A percentile compares a stretch with the other conserved stretches of the same genome.
Evolutionary conservation across 2,888 invertebrate genomes (phyloP).

Genomic region (Cephus spinipes): DNA sequence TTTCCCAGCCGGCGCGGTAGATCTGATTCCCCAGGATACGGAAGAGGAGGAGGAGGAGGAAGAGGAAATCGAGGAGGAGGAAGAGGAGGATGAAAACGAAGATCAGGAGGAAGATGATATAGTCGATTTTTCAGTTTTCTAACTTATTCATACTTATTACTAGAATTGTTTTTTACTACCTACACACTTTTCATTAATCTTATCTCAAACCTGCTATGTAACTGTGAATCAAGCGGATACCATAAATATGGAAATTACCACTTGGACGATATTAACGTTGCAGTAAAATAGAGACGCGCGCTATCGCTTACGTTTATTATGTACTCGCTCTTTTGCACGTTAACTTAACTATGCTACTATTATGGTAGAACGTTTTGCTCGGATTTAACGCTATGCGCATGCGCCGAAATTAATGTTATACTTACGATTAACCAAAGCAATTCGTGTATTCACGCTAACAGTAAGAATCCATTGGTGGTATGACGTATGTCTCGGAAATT

Average conservation of each 20-base stretch:
- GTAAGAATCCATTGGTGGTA: background rate
- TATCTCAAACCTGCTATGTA: background rate
- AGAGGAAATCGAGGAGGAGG: slow-evolving; percentile 27
- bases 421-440: background rate
- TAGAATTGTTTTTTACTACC: background rate
- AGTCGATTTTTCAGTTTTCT: background rate
- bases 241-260: background rate
- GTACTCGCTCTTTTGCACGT: background rate
- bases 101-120: slow-evolving; percentile 27
- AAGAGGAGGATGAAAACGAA: slow-evolving; percentile 32
- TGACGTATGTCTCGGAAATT: background rate
- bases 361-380: background rate
- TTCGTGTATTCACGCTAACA: background rate
- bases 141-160: background rate
- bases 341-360: background rate
- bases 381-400: background rate
- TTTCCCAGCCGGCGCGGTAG: slow-evolving; percentile 73
- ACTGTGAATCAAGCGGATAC: background rate
- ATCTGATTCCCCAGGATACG: slow-evolving; percentile 27
- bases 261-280: background rate
- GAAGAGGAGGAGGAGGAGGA: slow-evolving; percentile 28
- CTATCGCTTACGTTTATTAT: background rate
- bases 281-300: background rate
- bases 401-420: background rate
- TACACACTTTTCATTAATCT: background rate